phyloP scores from a whole-genome alignment of 2,113 vertebrate species.

The Grantiella picta region DNA sequence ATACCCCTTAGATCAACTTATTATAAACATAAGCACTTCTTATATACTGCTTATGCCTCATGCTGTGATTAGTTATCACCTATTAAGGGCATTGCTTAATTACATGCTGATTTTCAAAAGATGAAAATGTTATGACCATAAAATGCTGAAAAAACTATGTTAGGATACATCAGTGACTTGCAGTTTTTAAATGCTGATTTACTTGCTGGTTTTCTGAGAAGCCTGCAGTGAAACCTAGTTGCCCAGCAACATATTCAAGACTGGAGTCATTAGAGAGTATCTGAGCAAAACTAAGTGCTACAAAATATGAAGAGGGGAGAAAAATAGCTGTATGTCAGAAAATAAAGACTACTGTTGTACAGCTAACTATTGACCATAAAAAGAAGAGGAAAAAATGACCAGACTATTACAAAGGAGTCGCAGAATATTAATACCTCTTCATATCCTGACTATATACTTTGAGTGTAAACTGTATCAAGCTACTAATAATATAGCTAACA shows the following conservation, averaged over 20 bases:
- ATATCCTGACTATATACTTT: background rate
- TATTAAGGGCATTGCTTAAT: background rate
- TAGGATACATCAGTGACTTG: background rate
- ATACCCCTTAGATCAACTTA: background rate
- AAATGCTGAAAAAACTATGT: background rate
- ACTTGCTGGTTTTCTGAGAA: background rate
- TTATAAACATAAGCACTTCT: background rate
- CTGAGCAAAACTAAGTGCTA: background rate
- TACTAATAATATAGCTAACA: background rate
- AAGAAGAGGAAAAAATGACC: background rate
- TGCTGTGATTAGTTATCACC: background rate
- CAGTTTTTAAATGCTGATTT: background rate
- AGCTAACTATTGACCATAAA: background rate
- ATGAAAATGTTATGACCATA: background rate
- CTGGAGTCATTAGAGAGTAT: background rate
- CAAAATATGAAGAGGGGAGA: background rate
- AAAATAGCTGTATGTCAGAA: background rate
- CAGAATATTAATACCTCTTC: background rate
- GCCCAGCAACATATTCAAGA: constrained; percentile 36
- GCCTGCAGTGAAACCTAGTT: constrained; percentile 6
- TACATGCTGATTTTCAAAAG: background rate
- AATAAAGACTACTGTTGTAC: background rate
- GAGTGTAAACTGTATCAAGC: background rate
- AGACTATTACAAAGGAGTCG: background rate
- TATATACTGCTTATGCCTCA: background rate